Evolutionary conservation across 2,888 invertebrate genomes (phyloP).

Genomic region (Pyrgus malvae): DNA sequence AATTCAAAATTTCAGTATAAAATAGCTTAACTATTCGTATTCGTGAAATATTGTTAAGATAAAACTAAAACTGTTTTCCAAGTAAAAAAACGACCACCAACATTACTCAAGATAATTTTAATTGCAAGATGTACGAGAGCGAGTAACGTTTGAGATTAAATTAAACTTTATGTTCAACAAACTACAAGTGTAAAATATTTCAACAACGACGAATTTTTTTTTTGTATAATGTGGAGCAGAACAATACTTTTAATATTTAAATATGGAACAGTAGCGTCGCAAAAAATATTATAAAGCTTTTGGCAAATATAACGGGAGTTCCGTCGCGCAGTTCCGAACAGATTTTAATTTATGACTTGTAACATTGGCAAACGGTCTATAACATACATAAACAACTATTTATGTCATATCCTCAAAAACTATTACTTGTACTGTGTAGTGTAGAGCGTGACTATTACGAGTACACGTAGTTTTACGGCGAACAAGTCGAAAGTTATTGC

Average conservation of each 20-base stretch:
- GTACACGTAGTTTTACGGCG: too few species aligned
- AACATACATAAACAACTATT: slow-evolving; percentile 1
- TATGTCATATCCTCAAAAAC: slow-evolving; percentile 5
- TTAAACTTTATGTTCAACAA: background rate
- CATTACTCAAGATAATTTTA: too few species aligned
- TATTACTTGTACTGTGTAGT: background rate
- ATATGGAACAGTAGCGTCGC: slow-evolving; percentile 14
- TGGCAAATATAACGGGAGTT: slow-evolving; percentile 18
- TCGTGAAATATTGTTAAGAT: too few species aligned
- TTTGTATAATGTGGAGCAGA: slow-evolving; percentile 11
- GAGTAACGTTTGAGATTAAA: too few species aligned
- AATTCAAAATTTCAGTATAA: too few species aligned
- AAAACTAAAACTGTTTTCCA: too few species aligned
- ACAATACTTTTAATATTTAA: slow-evolving; percentile 23
- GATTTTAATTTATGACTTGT: slow-evolving; percentile 66
- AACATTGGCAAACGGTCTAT: slow-evolving; percentile 34
- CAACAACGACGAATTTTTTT: slow-evolving; percentile 1
- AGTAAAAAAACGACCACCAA: too few species aligned
- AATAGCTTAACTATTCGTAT: too few species aligned
- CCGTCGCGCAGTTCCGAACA: slow-evolving; percentile 30
- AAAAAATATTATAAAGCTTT: slow-evolving; percentile 14
- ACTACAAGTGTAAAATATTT: slow-evolving; percentile 2
- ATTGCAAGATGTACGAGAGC: too few species aligned
- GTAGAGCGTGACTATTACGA: too few species aligned
- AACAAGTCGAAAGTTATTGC: too few species aligned